A percentile compares a stretch with the other conserved stretches of the same genome.
Evolutionary conservation across 1,140 invertebrate species (phyloP).

Genomic region (Phocides pigmalion): DNA sequence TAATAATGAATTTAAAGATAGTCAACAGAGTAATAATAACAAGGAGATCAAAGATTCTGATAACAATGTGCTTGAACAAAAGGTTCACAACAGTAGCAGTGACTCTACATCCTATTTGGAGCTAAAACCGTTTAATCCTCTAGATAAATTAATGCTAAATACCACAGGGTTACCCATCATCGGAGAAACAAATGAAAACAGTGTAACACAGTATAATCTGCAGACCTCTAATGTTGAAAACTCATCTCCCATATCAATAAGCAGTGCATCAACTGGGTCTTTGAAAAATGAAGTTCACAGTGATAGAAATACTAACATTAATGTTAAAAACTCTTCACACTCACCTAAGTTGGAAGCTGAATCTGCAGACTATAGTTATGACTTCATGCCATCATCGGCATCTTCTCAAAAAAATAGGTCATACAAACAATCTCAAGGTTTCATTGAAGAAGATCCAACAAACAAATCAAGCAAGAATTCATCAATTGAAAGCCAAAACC

Average conservation of each 20-base stretch:
- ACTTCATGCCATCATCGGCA: conserved; percentile 60
- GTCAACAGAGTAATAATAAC: conserved; percentile 19
- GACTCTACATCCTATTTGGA: conserved; percentile 76
- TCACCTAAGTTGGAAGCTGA: conserved; percentile 56
- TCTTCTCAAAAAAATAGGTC: conserved; percentile 48
- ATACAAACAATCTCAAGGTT: conserved; percentile 40
- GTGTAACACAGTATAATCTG: conserved; percentile 37
- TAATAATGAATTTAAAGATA: not conserved
- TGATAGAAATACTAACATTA: conserved; percentile 36
- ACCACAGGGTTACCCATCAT: conserved; percentile 54
- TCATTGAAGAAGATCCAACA: conserved; percentile 34
- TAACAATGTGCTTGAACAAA: conserved; percentile 34
- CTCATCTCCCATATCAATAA: conserved; percentile 44
- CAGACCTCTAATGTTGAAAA: conserved; percentile 41
- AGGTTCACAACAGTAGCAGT: conserved; percentile 60
- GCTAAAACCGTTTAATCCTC: conserved; percentile 60
- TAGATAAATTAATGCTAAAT: conserved; percentile 64
- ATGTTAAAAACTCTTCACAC: conserved; percentile 44
- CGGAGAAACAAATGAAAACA: conserved; percentile 34
- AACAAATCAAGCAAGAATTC: conserved; percentile 44
- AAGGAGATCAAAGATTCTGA: conserved; percentile 25
- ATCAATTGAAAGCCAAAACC: conserved; percentile 48
- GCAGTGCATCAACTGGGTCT: conserved; percentile 45
- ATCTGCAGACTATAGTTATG: conserved; percentile 66
- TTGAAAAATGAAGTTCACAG: conserved; percentile 43